phyloP scores from a whole-genome alignment of 2,888 invertebrate genomes.

The Pheosia tremula region DNA sequence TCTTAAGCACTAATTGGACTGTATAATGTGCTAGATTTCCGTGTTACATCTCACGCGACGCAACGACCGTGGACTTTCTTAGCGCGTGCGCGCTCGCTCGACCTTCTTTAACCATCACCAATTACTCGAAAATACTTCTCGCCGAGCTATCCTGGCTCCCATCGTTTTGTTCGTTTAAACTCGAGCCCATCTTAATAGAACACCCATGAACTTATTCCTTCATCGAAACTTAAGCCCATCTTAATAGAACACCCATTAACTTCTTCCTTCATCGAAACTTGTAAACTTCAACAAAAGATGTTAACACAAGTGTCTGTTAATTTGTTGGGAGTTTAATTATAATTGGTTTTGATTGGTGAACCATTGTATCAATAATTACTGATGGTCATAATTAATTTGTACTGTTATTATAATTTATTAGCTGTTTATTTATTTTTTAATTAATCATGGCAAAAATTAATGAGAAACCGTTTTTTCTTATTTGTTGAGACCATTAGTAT shows the following conservation, averaged over 20 bases:
- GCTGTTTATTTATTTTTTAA: too few relatives aligned
- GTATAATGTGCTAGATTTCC: slow-evolving; percentile 28
- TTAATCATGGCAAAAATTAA: too few relatives aligned
- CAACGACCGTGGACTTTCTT: slow-evolving; percentile 54
- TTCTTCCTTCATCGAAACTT: background rate
- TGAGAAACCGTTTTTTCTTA: too few relatives aligned
- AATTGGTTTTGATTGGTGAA: background rate
- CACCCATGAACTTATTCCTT: too few relatives aligned
- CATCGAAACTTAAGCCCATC: slow-evolving; percentile 12
- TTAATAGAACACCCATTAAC: background rate
- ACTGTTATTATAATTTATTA: background rate
- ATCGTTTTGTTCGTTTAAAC: slow-evolving; percentile 21
- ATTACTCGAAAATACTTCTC: slow-evolving; percentile 39
- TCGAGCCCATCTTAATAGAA: slow-evolving; percentile 4
- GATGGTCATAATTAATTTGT: background rate
- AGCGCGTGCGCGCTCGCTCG: slow-evolving; percentile 23
- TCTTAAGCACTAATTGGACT: background rate
- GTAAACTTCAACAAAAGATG: background rate
- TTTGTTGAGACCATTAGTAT: too few relatives aligned
- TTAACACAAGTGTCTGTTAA: background rate
- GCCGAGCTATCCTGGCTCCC: slow-evolving; percentile 17
- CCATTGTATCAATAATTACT: background rate
- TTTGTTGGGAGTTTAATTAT: slow-evolving; percentile 1
- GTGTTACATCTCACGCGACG: slow-evolving; percentile 29
- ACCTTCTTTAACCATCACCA: slow-evolving; percentile 50